A percentile compares a stretch with the other conserved stretches of the same genome.
phyloP scores from a whole-genome alignment of 1,140 invertebrate genomes.

The Plectus sambesii region DNA sequence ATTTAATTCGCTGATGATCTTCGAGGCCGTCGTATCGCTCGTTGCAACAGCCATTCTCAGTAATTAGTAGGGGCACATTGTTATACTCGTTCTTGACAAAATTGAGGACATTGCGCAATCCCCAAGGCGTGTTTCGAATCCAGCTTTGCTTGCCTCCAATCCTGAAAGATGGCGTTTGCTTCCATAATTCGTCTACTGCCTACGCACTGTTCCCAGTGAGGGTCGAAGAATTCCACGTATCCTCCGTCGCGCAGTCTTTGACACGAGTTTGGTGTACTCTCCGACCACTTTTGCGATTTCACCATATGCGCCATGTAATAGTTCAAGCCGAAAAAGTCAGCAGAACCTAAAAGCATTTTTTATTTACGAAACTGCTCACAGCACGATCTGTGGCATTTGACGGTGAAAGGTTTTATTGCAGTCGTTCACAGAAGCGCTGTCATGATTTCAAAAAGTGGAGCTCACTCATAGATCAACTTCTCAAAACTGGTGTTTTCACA shows the following conservation, averaged over 20 bases:
- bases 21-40: constrained; percentile 9
- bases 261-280: constrained; percentile 21
- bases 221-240: constrained; percentile 4
- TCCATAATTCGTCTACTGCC: constrained; percentile 12
- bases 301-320: constrained; percentile 15
- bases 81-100: constrained; percentile 26
- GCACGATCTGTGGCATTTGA: not conserved
- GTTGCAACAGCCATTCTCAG: constrained; percentile 33
- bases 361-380: not conserved
- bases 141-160: constrained; percentile 30
- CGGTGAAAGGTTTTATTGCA: no score
- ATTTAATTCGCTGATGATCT: constrained; percentile 23
- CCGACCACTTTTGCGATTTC: constrained; percentile 15
- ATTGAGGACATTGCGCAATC: constrained; percentile 17
- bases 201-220: constrained; percentile 29
- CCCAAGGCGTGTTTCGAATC: constrained; percentile 10
- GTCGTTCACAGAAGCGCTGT: no score
- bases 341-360: constrained; percentile 18
- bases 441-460: no score
- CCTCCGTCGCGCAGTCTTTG: constrained; percentile 12
- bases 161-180: constrained; percentile 27
- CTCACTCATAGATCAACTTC: no score
- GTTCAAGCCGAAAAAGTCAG: constrained; percentile 25
- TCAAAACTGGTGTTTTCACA: no score
- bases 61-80: constrained; percentile 30